Evolutionary conservation across 2,888 invertebrate genomes (phyloP).

Genomic region (Heliconius erato): DNA sequence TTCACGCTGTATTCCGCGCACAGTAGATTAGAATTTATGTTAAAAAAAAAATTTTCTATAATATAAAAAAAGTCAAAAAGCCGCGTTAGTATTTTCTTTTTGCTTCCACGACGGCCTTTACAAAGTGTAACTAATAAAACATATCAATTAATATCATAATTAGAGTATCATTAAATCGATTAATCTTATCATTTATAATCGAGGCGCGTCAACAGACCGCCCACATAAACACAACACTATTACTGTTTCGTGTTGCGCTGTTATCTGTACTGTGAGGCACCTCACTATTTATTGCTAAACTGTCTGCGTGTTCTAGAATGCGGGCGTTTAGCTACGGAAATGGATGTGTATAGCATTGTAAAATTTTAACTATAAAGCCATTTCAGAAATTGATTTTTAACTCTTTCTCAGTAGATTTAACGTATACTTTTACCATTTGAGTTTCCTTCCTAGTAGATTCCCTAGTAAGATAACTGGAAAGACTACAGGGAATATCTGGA

Average conservation of each 20-base stretch:
- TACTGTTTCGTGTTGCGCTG: slow-evolving; percentile 24
- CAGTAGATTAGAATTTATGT: too few species aligned
- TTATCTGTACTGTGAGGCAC: slow-evolving; percentile 30
- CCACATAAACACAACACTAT: slow-evolving; percentile 19
- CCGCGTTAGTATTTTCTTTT: not conserved
- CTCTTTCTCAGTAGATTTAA: too few species aligned
- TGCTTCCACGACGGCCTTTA: not conserved
- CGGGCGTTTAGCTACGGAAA: slow-evolving; percentile 3
- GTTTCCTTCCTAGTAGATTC: too few species aligned
- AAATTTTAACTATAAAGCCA: not conserved
- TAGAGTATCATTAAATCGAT: not conserved
- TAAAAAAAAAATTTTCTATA: too few species aligned
- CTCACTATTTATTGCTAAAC: slow-evolving; percentile 26
- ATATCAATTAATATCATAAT: slow-evolving; percentile 17
- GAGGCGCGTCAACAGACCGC: slow-evolving; percentile 11
- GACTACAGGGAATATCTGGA: too few species aligned
- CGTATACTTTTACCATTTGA: too few species aligned
- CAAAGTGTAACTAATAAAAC: not conserved
- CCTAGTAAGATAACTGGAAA: too few species aligned
- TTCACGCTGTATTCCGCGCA: too few species aligned
- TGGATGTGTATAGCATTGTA: not conserved
- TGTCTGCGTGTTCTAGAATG: slow-evolving; percentile 28
- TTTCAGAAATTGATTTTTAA: too few species aligned
- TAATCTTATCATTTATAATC: slow-evolving; percentile 23
- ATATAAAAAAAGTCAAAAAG: too few species aligned